Base-by-base conservation (phyloP, 2,113 vertebrate genomes). In the Amphiprion ocellaris region DNA sequence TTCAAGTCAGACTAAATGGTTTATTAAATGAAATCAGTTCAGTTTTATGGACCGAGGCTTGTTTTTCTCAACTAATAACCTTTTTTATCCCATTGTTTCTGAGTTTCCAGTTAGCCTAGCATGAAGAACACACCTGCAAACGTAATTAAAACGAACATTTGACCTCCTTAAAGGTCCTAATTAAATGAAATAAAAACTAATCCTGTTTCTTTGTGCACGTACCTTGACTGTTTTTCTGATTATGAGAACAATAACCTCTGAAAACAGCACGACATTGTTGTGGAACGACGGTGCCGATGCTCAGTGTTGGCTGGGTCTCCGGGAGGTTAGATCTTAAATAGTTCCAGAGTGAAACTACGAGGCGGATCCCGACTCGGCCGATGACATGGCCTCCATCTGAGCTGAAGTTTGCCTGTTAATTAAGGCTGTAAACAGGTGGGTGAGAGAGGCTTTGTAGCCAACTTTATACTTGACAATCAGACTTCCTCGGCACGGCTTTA, bases 381-480 rank as follows among this genome's bases (percentile, higher is more conserved):
- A 77, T 85, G 87, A 82, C 88, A 56, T 83, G 79, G 59, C 50
- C 77, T 79, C 87, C 80, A 86, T 87, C 78, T 84, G 83, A 84
- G 79, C 81, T 92, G 9, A 41, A 33, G 86, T 90, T 89, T 92
- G 90, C 81, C 84, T 92, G 92, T 84, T 92, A 94, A 94, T 93
- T 92, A 87, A 92, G 78, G 68, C 23, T 53, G 79, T 87, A 89
- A 92, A 90, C 87, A 89, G 83, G 83, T 75, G 77, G 89, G 82
- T 82, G 87, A 86, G 65, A 84, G 72, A 73, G 53, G 82, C 82
- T 90, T 86, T 79, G 85, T 83, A 68, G 68, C 64, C 63, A 69
- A 75, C 83, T 84, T 86, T 79, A 75, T 89, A 67, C 77, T 85
- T 80, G 77, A 89, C 74, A 79, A 81, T 90, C 75, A 89, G 76